These are phyloP conservation scores for Syrphus vitripennis DNA, from an alignment of 2,888 invertebrate genomes.

Conservation along the genomic window DNA sequence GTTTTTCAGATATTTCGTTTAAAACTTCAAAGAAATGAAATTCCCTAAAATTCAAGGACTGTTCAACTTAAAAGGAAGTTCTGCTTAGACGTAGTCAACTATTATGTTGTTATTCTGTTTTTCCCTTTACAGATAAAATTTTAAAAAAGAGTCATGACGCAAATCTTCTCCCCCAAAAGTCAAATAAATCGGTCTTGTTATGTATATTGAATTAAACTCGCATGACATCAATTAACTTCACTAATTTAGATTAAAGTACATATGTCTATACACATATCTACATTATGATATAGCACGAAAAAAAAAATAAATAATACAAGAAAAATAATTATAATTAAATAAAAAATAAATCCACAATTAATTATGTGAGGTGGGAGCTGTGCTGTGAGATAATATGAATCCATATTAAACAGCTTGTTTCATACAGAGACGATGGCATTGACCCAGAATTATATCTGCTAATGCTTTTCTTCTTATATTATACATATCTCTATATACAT, in stretches of 20 bases:
- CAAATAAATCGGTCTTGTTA: conserved; percentile 4
- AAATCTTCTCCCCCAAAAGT: background rate
- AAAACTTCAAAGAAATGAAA: too few relatives aligned
- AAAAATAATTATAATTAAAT: background rate
- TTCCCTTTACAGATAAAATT: too few relatives aligned
- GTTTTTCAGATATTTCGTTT: too few relatives aligned
- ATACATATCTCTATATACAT: background rate
- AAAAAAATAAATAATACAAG: background rate
- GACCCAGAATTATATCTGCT: conserved; percentile 64
- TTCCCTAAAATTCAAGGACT: too few relatives aligned
- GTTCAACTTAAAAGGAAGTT: too few relatives aligned
- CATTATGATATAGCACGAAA: background rate
- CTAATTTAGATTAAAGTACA: conserved; percentile 16
- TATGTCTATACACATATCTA: background rate
- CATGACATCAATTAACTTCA: conserved; percentile 44
- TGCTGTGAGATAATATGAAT: background rate
- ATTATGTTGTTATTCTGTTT: too few relatives aligned
- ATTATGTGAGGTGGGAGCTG: conserved; percentile 2
- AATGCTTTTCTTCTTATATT: conserved; percentile 32
- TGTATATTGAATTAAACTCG: conserved; percentile 33
- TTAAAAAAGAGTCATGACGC: background rate
- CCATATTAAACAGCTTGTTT: conserved; percentile 7
- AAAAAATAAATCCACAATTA: background rate
- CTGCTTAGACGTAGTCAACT: too few relatives aligned
- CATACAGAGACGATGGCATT: conserved; percentile 58